These are phyloP conservation scores for Cetoscarus ocellatus DNA, from an alignment of 2,797 vertebrate genomes.

Conservation along the genomic window DNA sequence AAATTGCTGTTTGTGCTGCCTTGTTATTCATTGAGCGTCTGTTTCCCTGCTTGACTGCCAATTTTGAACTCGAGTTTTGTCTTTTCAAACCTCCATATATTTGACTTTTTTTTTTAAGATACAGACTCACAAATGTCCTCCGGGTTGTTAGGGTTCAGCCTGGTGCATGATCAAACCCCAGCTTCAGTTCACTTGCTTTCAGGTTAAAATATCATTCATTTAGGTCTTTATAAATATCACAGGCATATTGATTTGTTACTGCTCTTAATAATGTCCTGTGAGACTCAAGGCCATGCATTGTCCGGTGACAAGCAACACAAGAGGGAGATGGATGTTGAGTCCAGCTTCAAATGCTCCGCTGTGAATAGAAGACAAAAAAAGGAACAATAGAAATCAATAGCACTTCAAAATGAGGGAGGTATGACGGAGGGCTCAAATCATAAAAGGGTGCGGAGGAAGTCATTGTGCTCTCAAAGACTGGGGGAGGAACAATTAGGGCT, in stretches of 20 bases:
- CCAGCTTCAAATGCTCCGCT: constrained; percentile 21
- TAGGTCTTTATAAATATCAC: constrained; percentile 20
- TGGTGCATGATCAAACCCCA: too few species aligned
- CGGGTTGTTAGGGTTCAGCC: too few species aligned
- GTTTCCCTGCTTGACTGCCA: too few species aligned
- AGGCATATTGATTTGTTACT: constrained; percentile 40
- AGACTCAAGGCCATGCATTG: constrained; percentile 46
- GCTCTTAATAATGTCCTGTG: constrained; percentile 52
- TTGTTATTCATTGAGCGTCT: too few species aligned
- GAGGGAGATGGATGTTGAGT: constrained; percentile 33
- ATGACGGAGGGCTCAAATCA: constrained; percentile 63
- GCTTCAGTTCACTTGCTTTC: too few species aligned
- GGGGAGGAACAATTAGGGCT: constrained; percentile 71
- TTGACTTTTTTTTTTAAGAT: too few species aligned
- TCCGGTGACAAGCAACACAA: constrained; percentile 45
- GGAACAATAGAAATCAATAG: constrained; percentile 72
- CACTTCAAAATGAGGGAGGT: constrained; percentile 56
- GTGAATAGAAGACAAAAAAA: constrained; percentile 19
- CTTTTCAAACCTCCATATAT: too few species aligned
- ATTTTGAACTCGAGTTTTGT: too few species aligned
- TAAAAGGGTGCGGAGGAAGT: constrained; percentile 48
- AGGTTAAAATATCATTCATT: too few species aligned
- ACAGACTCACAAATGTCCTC: too few species aligned
- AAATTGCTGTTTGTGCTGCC: too few species aligned
- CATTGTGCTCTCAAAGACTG: constrained; percentile 68